Evolutionary conservation across 2,113 vertebrate species (phyloP).

Genomic region (Fulica atra): DNA sequence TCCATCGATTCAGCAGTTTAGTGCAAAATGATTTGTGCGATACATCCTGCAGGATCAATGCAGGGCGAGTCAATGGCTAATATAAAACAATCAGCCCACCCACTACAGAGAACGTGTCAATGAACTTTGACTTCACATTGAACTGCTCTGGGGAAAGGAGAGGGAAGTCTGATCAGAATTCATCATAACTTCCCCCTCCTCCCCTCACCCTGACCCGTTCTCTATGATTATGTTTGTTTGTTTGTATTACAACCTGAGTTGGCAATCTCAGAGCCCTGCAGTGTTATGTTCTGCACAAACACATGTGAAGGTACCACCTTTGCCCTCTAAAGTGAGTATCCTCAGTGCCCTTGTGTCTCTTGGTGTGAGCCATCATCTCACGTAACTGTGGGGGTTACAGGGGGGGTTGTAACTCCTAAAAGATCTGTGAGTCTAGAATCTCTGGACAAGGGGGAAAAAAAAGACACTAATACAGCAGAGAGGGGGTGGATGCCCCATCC

Average conservation of each 20-base stretch:
- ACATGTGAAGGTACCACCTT: background rate
- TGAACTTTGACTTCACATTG: conserved; percentile 82
- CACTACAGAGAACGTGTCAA: conserved; percentile 78
- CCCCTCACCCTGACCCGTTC: background rate
- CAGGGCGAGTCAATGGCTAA: conserved; percentile 86
- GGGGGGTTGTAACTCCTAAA: rapidly evolving
- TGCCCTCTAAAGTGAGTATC: background rate
- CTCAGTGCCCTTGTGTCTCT: background rate
- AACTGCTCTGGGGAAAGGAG: conserved; percentile 65
- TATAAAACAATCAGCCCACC: conserved; percentile 84
- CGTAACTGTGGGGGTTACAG: background rate
- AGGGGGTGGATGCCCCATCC: background rate
- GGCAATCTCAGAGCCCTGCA: background rate
- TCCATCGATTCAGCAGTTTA: conserved; percentile 95
- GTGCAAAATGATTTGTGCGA: conserved; percentile 99
- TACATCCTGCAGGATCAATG: conserved; percentile 97
- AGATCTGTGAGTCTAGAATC: background rate
- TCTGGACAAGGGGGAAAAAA: background rate
- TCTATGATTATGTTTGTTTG: conserved; percentile 5
- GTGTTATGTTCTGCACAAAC: background rate
- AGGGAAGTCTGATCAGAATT: conserved; percentile 17
- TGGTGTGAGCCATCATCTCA: background rate
- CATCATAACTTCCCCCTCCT: conserved; percentile 33
- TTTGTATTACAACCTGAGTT: background rate
- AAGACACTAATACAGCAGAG: background rate